These are phyloP conservation scores for Troides oblongomaculatus DNA, from an alignment of 2,888 invertebrate species.

Conservation along the genomic window DNA sequence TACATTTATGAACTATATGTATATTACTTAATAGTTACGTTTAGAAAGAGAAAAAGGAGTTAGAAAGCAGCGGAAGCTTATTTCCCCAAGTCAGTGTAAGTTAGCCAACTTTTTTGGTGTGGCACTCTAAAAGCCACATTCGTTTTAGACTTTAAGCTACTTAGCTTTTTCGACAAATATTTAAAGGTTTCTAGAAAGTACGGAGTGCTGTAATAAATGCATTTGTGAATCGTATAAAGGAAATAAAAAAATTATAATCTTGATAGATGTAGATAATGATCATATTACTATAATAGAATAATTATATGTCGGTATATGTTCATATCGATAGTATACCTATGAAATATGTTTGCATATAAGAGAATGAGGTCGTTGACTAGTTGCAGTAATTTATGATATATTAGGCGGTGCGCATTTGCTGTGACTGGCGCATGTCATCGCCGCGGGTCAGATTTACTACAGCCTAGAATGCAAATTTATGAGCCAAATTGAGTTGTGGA, in stretches of 20 bases:
- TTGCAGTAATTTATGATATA: constrained; percentile 9
- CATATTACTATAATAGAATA: no score
- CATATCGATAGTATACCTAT: neutral
- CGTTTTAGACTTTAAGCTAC: neutral
- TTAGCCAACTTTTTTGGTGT: constrained; percentile 1
- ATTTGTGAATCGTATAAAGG: neutral
- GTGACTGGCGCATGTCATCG: constrained; percentile 59
- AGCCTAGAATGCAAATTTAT: constrained; percentile 66
- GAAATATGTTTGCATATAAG: neutral
- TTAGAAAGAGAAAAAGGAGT: neutral
- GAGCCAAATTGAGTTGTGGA: constrained; percentile 53
- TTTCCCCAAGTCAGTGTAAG: neutral
- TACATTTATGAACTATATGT: neutral
- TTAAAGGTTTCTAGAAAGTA: no score
- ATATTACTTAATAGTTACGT: neutral
- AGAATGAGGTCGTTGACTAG: neutral
- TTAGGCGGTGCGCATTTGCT: constrained; percentile 1
- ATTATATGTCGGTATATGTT: neutral
- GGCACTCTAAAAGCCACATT: neutral
- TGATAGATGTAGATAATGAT: no score
- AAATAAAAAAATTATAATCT: no score
- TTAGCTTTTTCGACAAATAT: no score
- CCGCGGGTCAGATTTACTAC: constrained; percentile 55
- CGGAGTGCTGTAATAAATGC: neutral
- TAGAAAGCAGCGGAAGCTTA: neutral